phyloP scores from a whole-genome alignment of 2,113 vertebrate species.

The Brachirus orientalis region DNA sequence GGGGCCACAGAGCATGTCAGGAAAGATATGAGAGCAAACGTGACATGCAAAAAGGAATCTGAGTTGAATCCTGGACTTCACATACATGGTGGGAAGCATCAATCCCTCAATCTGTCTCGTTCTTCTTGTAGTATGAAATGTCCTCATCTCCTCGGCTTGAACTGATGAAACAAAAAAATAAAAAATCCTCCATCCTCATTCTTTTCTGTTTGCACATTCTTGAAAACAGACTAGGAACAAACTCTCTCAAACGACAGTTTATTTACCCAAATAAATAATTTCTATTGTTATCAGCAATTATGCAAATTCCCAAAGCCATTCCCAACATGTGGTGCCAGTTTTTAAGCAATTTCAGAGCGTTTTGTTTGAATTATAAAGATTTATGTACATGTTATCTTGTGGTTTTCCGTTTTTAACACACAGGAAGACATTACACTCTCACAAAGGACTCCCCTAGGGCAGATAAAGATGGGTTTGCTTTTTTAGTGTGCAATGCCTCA shows the following conservation, averaged over 20 bases:
- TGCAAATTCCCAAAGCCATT: slow-evolving; percentile 55
- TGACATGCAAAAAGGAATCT: slow-evolving; percentile 13
- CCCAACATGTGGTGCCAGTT: slow-evolving; percentile 42
- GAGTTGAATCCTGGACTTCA: slow-evolving; percentile 38
- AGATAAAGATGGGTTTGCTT: slow-evolving; percentile 56
- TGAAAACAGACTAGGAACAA: slow-evolving; percentile 44
- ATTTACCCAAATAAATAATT: slow-evolving; percentile 52
- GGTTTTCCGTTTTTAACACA: slow-evolving; percentile 55
- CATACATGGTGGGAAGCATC: slow-evolving; percentile 14
- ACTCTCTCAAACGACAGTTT: slow-evolving; percentile 56
- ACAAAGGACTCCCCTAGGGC: slow-evolving; percentile 49
- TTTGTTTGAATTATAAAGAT: slow-evolving; percentile 60
- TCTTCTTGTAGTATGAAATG: too few species aligned
- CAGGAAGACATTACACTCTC: slow-evolving; percentile 55
- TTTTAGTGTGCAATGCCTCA: slow-evolving; percentile 41
- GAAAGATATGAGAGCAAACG: slow-evolving; percentile 46
- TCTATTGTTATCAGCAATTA: slow-evolving; percentile 65
- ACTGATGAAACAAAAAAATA: too few species aligned
- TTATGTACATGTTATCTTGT: slow-evolving; percentile 36
- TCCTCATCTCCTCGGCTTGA: neutral
- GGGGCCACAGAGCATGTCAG: slow-evolving; percentile 42
- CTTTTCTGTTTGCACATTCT: slow-evolving; percentile 29
- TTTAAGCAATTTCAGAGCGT: slow-evolving; percentile 23
- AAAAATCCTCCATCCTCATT: slow-evolving; percentile 18
- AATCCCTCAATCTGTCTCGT: neutral